Evolutionary conservation across 37 sponge, comb jelly and placozoan species (phyloP), one percentile per base, ranked within the genome.

Genomic region (Mnemiopsis leidyi): DNA sequence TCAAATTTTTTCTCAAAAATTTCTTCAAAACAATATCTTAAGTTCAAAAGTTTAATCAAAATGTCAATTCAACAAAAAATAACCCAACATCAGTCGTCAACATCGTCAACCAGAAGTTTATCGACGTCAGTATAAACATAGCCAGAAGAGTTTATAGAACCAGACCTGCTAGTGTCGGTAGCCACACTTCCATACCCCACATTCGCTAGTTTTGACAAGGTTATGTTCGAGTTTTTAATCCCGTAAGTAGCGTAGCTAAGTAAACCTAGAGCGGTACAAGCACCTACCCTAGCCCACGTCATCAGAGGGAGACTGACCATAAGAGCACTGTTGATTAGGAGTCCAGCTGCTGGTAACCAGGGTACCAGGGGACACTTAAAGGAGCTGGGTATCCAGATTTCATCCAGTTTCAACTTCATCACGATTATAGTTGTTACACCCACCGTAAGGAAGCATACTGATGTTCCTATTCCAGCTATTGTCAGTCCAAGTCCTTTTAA

Each of bases 231-330:
- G 29, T 85, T 32, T 2, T 33, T 1, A 3, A 85, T 0, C 39
- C 90, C 90, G 61, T 85, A 85, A 5, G 61, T 33, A 1, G 28
- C 90, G n/a, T 85, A 85, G 29, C 40, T 32, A 2, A 18, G 0
- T 26, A 85, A 29, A 13, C 90, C 90, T 23, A 85, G 61, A 5
- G 1, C 39, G 0, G 29, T 18, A 39, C 90, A 85, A 28, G 39
- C 90, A 16, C n/a, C 23, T n/a, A 85, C 90, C 90, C 90, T 38
- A 1, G 36, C 48, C 90, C 90, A 85, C 0, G 90, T 85, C 90
- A 85, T 85, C 18, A 38, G 7, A 26, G 90, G 90, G 39, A 85
- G 90, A 40, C 36, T 32, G 48, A 85, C 90, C 90, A 85, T 85
- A 61, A 85, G 90, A 1, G 90, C 39, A 25, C 61, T 40, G 90